Evolutionary conservation across 2,797 vertebrate genomes (phyloP).

Genomic region (Gymnoscopelus braueri): DNA sequence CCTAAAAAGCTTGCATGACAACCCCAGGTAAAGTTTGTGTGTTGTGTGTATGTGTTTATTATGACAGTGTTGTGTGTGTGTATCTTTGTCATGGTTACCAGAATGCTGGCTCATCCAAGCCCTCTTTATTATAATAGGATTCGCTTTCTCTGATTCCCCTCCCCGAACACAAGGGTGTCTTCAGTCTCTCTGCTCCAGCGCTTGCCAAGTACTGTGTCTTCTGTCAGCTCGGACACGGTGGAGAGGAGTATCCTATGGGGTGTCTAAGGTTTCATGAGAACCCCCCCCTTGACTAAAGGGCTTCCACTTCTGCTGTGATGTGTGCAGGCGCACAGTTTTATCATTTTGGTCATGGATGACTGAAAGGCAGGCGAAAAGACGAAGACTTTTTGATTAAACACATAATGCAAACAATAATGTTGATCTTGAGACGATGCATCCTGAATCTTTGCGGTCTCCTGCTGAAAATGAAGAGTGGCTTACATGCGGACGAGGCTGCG

Average conservation of each 20-base stretch:
- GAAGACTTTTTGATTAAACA: constrained; percentile 13
- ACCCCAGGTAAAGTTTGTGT: constrained; percentile 10
- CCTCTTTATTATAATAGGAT: constrained; percentile 51
- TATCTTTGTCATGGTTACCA: constrained; percentile 44
- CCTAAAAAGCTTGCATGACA: constrained; percentile 26
- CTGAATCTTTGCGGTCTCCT: no score
- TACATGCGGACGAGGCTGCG: neutral
- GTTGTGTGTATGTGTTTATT: constrained; percentile 13
- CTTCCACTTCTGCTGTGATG: constrained; percentile 36
- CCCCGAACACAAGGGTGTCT: constrained; percentile 22
- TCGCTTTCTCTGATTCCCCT: constrained; percentile 35
- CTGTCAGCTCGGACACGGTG: constrained; percentile 36
- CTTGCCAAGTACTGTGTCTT: constrained; percentile 26
- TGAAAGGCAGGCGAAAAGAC: constrained; percentile 10
- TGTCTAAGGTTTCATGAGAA: constrained; percentile 32
- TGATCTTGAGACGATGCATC: constrained; percentile 1
- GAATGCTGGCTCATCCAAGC: constrained; percentile 38
- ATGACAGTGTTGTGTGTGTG: constrained; percentile 13
- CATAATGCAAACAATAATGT: neutral
- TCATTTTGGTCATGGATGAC: constrained; percentile 37
- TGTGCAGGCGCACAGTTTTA: constrained; percentile 40
- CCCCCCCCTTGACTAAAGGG: constrained; percentile 35
- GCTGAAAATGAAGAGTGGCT: no score
- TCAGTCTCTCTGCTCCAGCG: constrained; percentile 2
- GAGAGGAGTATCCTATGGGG: constrained; percentile 11